These are phyloP conservation scores for Entomobrya proxima DNA, from an alignment of 2,888 invertebrate species.

Conservation along the genomic window DNA sequence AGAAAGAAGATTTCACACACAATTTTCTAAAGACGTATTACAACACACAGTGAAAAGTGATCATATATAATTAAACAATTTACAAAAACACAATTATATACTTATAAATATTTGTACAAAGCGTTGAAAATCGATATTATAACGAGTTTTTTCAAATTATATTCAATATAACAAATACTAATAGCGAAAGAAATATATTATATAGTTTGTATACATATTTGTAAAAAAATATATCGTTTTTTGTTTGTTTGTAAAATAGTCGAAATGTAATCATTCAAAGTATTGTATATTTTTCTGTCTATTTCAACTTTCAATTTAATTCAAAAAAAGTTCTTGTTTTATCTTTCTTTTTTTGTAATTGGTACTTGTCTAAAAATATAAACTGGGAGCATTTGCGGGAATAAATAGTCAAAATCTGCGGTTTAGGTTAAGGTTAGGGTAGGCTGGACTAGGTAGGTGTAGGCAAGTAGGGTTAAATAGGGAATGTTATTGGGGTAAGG, in stretches of 20 bases:
- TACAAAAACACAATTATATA: slow-evolving; percentile 9
- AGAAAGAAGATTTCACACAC: not conserved
- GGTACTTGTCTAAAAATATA: not conserved
- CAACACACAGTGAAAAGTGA: slow-evolving; percentile 43
- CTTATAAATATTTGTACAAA: slow-evolving; percentile 51
- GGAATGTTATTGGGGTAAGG: not conserved
- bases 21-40: slow-evolving; percentile 35
- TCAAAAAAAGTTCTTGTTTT: slow-evolving; percentile 15
- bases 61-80: not conserved
- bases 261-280: slow-evolving; percentile 11
- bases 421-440: slow-evolving; percentile 57
- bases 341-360: slow-evolving; percentile 9
- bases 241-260: slow-evolving; percentile 49
- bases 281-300: slow-evolving; percentile 20
- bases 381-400: slow-evolving; percentile 35
- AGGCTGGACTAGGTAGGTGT: not conserved
- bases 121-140: slow-evolving; percentile 13
- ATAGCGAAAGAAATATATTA: slow-evolving; percentile 42
- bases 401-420: slow-evolving; percentile 55
- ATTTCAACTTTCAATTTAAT: not conserved
- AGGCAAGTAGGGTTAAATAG: not conserved
- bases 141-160: not conserved
- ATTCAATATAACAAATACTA: slow-evolving; percentile 8
- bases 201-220: slow-evolving; percentile 31
- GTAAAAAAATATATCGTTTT: not conserved